Base-by-base conservation (phyloP, 2,888 invertebrate species). In the Melanostoma scalare region DNA sequence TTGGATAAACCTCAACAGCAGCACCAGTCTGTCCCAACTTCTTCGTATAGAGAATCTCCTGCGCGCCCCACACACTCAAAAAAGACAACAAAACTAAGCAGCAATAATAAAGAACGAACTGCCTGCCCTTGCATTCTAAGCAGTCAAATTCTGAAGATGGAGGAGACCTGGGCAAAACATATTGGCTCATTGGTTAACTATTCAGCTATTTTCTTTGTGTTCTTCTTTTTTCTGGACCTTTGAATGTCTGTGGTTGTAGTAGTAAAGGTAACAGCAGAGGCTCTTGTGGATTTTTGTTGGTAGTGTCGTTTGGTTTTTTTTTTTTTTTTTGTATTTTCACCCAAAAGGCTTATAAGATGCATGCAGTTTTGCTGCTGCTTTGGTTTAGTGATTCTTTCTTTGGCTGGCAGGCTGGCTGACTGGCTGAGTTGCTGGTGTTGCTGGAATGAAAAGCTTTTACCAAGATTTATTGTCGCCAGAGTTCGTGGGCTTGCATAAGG, bases 401-500 rank as follows among this genome's bases (percentile, higher is more conserved):
- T 44, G 68, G 46, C 40, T 71, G 63, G 52, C n/a, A n/a, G n/a
- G 20, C 20, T 20, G 20, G 20, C 20, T 20, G 20, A 20, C 20
- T 20, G 20, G 20, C 20, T 20, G 20, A 20, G 20, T 20, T 20
- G 20, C 20, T 82, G 68, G 44, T 77, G 72, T 67, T 79, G 73
- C 50, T 68, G 68, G 73, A 67, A 84, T 84, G 79, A 79, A 84
- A 84, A 84, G 84, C 84, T 84, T 84, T 79, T 79, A 71, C 84
- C 65, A 79, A 79, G 84, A 84, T 84, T 84, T 84, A 84, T 84
- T 84, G 84, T 84, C 84, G 75, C 84, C 75, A 84, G 79, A 84
- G 84, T 79, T 84, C 84, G 84, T 84, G 84, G 84, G 84, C 79
- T 84, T 79, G 84, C 84, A 84, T 84, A 74, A 84, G 84, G 84